phyloP scores from a whole-genome alignment of 92 coral and sea anemone species.

The Siderastrea radians region DNA sequence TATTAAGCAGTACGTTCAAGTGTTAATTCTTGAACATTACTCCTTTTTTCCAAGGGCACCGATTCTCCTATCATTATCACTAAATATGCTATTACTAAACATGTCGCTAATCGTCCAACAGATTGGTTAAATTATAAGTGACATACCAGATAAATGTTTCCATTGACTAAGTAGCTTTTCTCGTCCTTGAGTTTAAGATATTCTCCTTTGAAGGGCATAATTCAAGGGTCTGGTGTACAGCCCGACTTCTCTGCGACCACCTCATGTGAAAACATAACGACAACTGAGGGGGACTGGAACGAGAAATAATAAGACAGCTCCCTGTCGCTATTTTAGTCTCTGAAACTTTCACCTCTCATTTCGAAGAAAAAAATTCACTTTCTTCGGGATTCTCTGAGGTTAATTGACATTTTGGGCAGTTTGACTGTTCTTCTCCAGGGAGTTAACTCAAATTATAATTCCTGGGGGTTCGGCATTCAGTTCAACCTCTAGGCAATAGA shows the following conservation, averaged over 20 bases:
- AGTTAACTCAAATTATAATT: no score
- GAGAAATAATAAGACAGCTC: not conserved
- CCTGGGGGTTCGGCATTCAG: no score
- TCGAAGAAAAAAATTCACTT: not conserved
- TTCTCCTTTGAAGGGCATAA: slow-evolving; percentile 97
- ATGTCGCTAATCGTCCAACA: no score
- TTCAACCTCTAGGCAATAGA: no score
- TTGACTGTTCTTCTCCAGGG: no score
- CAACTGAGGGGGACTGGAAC: slow-evolving; percentile 85
- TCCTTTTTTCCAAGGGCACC: no score
- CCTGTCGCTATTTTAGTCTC: not conserved
- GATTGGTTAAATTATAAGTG: not conserved
- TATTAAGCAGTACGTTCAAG: not conserved
- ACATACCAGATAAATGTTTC: slow-evolving; percentile 96
- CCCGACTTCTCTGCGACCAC: slow-evolving; percentile 95
- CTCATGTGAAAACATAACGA: slow-evolving; percentile 95
- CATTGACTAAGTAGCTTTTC: slow-evolving; percentile 85
- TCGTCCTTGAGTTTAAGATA: slow-evolving; percentile 90
- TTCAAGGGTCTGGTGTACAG: slow-evolving; percentile 83
- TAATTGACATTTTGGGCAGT: no score
- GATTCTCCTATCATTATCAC: no score
- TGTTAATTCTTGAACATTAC: no score
- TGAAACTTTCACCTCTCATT: not conserved
- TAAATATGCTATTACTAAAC: not conserved
- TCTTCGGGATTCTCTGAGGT: no score